Evolutionary conservation across 37 sponge, comb jelly and placozoan species (phyloP).

Genomic region (Sycon ciliatum): DNA sequence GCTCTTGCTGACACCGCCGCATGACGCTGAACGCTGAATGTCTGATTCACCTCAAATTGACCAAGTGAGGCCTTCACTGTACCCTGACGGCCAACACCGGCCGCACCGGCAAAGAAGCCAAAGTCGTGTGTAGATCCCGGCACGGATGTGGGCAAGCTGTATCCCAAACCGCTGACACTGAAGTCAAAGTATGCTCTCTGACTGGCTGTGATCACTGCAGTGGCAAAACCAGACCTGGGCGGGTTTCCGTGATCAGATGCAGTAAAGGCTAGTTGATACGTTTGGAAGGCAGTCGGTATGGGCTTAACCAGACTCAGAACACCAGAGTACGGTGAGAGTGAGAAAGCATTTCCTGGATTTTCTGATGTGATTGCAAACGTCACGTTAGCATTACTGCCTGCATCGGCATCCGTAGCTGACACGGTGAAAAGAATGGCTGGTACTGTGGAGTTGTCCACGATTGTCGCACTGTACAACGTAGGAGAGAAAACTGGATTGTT

Average conservation of each 20-base stretch:
- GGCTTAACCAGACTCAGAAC: no score
- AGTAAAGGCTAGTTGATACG: no score
- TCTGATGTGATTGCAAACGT: conserved; percentile 18
- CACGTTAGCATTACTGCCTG: conserved; percentile 48
- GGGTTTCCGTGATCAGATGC: no score
- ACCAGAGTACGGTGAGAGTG: neutral
- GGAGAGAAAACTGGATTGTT: neutral
- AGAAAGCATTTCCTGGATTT: neutral
- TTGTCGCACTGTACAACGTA: neutral
- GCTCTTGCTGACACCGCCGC: neutral
- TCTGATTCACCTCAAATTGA: neutral
- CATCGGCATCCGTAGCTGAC: conserved; percentile 48
- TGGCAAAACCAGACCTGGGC: no score
- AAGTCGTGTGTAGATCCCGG: neutral
- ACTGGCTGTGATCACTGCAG: no score
- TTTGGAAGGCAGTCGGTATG: no score
- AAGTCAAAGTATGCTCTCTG: no score
- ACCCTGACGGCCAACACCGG: neutral
- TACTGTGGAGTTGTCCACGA: conserved; percentile 36
- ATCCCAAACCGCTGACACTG: no score
- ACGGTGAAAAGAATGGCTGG: conserved; percentile 22
- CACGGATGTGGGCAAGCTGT: no score
- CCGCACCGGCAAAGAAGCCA: neutral
- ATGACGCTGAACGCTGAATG: neutral
- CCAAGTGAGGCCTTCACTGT: conserved; percentile 1